A percentile compares a stretch with the other conserved stretches of the same genome.
phyloP scores from a whole-genome alignment of 2,888 invertebrate species.

The Toxonevra muliebris region DNA sequence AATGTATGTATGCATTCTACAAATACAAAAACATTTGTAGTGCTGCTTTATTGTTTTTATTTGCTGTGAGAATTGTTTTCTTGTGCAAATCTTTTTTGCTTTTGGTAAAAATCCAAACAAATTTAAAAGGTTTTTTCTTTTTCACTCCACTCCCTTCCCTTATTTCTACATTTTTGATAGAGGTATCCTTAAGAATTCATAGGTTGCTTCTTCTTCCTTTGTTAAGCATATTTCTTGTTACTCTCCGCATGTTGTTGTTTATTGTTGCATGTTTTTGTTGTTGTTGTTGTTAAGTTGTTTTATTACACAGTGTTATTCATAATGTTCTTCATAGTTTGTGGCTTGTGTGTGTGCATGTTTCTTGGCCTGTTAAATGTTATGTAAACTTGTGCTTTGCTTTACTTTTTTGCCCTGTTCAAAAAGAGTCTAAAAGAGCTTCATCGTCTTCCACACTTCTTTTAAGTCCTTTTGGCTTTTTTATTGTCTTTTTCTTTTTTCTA shows the following conservation, averaged over 20 bases:
- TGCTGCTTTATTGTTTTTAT: slow-evolving; percentile 1
- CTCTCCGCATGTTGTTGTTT: no score
- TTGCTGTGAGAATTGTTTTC: slow-evolving; percentile 12
- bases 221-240: no score
- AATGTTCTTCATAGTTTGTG: background rate
- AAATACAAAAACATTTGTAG: background rate
- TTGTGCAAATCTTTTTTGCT: slow-evolving; percentile 10
- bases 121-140: background rate
- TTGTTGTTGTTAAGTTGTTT: no score
- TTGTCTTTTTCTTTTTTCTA: no score
- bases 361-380: slow-evolving; percentile 27
- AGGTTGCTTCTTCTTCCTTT: no score
- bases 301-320: no score
- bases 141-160: background rate
- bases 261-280: no score
- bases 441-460: no score
- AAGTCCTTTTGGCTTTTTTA: no score
- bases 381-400: slow-evolving; percentile 11
- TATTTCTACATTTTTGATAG: background rate
- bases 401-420: no score
- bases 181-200: background rate
- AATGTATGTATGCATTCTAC: no score
- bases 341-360: slow-evolving; percentile 4
- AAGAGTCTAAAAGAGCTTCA: no score
- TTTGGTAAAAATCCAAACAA: background rate